phyloP scores from a whole-genome alignment of 2,113 vertebrate species.

The Pluvianellus socialis region DNA sequence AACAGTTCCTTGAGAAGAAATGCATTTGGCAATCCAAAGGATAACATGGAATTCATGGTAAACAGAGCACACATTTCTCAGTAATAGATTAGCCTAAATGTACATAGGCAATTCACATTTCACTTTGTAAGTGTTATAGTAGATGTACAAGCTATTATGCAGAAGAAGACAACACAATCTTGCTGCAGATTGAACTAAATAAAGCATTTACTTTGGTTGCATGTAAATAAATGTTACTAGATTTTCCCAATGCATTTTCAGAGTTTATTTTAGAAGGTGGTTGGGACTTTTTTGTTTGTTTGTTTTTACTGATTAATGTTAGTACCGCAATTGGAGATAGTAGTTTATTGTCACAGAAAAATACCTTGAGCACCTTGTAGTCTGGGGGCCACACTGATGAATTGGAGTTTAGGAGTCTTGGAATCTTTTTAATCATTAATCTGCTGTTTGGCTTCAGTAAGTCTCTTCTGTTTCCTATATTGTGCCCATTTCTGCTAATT shows the following conservation, averaged over 20 bases:
- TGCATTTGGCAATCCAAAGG: background rate
- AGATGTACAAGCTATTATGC: background rate
- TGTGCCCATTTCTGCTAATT: background rate
- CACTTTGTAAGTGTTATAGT: background rate
- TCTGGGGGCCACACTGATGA: rapidly evolving
- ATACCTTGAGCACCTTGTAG: background rate
- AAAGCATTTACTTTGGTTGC: background rate
- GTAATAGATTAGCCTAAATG: background rate
- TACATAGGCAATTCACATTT: background rate
- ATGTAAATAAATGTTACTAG: background rate
- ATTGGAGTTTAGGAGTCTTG: background rate
- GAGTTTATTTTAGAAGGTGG: background rate
- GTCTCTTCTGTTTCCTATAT: background rate
- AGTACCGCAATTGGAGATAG: background rate
- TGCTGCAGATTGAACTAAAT: background rate
- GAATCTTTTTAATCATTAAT: background rate
- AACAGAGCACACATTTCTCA: background rate
- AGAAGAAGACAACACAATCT: background rate
- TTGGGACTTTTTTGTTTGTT: background rate
- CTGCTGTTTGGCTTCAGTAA: background rate
- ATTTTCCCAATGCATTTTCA: background rate
- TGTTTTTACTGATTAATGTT: background rate
- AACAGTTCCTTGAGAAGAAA: background rate
- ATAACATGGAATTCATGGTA: background rate
- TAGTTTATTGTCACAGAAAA: background rate